phyloP scores from a whole-genome alignment of 2,888 invertebrate species.

The Lepidocyrtinus sp. region DNA sequence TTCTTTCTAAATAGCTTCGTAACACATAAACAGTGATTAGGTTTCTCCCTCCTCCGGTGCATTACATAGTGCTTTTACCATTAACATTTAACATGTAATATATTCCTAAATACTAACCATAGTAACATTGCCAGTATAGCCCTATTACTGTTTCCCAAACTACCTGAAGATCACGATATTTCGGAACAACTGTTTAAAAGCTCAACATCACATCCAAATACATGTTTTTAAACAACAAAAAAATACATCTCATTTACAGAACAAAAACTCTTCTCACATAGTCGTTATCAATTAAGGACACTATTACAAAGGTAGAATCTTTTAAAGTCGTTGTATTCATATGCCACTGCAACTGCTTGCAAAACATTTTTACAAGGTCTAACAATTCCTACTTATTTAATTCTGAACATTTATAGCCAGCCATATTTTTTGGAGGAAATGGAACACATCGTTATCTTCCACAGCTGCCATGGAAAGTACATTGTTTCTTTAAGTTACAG shows the following conservation, averaged over 20 bases:
- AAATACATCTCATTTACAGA: background rate
- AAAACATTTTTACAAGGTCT: too few relatives aligned
- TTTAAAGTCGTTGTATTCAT: too few relatives aligned
- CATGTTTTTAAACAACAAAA: too few relatives aligned
- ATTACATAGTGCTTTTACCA: conserved; percentile 7
- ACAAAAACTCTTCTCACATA: background rate
- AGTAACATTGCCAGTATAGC: conserved; percentile 2
- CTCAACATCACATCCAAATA: conserved; percentile 63
- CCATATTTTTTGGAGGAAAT: too few relatives aligned
- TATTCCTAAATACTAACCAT: conserved; percentile 14
- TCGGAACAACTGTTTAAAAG: conserved; percentile 60
- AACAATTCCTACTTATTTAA: too few relatives aligned
- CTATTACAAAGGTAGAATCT: background rate
- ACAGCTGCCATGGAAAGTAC: too few relatives aligned
- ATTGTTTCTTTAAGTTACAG: too few relatives aligned
- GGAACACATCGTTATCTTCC: too few relatives aligned
- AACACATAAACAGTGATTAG: too few relatives aligned
- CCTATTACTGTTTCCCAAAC: conserved; percentile 3
- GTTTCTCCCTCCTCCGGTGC: conserved; percentile 17
- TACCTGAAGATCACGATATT: conserved; percentile 56
- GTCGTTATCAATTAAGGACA: background rate
- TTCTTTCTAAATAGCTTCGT: background rate
- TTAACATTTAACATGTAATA: background rate
- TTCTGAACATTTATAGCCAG: too few relatives aligned
- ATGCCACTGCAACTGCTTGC: too few relatives aligned